These are phyloP conservation scores for Hydropotes inermis DNA, from an alignment of 2,113 vertebrate genomes.

Conservation along the genomic window DNA sequence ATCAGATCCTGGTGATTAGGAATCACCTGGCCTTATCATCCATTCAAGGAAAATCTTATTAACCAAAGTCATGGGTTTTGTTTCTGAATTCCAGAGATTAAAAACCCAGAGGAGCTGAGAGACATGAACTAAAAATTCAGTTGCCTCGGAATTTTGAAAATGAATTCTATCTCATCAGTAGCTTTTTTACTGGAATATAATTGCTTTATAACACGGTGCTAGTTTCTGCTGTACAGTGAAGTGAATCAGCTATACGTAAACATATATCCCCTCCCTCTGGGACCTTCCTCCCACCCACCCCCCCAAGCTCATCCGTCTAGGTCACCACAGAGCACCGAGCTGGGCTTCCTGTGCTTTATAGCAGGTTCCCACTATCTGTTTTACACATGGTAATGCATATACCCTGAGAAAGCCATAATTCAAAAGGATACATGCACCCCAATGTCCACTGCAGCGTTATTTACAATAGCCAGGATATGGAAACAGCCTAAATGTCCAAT, in stretches of 20 bases:
- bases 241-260: background rate
- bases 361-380: background rate
- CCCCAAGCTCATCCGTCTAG: background rate
- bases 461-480: background rate
- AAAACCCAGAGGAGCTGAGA: constrained; percentile 75
- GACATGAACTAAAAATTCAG: constrained; percentile 70
- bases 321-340: background rate
- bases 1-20: constrained; percentile 71
- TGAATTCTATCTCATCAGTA: background rate
- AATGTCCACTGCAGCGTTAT: background rate
- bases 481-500: background rate
- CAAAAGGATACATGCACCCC: background rate
- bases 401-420: background rate
- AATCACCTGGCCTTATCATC: constrained; percentile 77
- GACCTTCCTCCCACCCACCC: background rate
- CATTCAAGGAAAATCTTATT: constrained; percentile 76
- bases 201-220: background rate
- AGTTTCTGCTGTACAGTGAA: background rate
- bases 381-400: background rate
- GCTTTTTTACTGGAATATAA: background rate
- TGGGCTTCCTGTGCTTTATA: background rate
- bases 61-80: constrained; percentile 78
- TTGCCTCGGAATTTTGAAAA: constrained; percentile 1
- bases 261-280: background rate
- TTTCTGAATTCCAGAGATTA: constrained; percentile 77